A percentile compares a stretch with the other conserved stretches of the same genome.
phyloP scores from a whole-genome alignment of 2,888 invertebrate genomes.

The Tachina fera region DNA sequence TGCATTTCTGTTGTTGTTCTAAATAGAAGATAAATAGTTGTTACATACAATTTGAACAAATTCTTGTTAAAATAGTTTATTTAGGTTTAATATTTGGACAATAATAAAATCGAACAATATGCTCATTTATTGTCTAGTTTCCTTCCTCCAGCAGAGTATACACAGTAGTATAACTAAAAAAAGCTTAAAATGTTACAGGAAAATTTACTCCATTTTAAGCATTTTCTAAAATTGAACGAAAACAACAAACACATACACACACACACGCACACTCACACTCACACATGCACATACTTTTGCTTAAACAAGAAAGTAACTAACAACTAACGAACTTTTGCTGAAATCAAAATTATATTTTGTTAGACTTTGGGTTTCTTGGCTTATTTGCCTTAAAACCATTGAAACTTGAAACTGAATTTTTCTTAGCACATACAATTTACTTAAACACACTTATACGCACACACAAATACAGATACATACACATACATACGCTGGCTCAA shows the following conservation, averaged over 20 bases:
- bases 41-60: conserved; percentile 3
- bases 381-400: conserved; percentile 56
- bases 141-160: neutral
- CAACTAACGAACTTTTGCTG: conserved; percentile 45
- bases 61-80: conserved; percentile 8
- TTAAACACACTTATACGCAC: neutral
- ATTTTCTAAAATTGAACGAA: conserved; percentile 27
- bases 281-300: neutral
- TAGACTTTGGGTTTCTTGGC: conserved; percentile 44
- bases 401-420: conserved; percentile 22
- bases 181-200: conserved; percentile 22
- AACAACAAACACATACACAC: neutral
- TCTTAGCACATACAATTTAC: neutral
- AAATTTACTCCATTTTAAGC: conserved; percentile 25
- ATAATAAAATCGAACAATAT: neutral
- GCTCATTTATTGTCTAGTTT: neutral
- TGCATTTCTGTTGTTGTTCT: neutral
- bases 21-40: neutral
- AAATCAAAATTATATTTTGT: conserved; percentile 54
- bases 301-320: neutral
- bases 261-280: neutral
- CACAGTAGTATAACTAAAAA: neutral
- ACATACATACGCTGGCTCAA: neutral
- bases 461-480: neutral
- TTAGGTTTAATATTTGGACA: neutral